Conservation (phyloP, 2,797 vertebrate genomes). For the Australoheros facetus region DNA sequence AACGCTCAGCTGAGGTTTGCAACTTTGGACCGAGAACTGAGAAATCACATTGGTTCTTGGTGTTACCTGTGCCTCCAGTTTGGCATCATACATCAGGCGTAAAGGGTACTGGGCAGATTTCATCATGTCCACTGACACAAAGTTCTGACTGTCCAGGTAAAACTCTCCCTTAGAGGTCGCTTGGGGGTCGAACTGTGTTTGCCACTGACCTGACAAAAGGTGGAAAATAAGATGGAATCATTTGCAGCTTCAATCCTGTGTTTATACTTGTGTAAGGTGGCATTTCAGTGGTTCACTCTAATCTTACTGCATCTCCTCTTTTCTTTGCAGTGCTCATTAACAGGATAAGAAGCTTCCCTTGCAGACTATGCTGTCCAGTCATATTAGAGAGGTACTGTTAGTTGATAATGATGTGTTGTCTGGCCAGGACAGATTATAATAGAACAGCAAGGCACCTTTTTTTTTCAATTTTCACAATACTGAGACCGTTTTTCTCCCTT, state of each 20-base stretch:
- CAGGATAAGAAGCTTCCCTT: too few species aligned
- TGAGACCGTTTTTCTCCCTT: too few species aligned
- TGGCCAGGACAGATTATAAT: too few species aligned
- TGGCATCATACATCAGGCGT: conserved; percentile 81
- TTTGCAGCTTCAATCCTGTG: background rate
- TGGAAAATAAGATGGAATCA: background rate
- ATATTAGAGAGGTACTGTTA: too few species aligned
- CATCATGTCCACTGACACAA: conserved; percentile 91
- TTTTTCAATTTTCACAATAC: too few species aligned
- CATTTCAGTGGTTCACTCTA: too few species aligned
- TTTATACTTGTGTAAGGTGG: background rate
- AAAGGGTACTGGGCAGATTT: conserved; percentile 83
- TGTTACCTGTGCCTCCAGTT: conserved; percentile 85
- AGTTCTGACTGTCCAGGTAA: conserved; percentile 80
- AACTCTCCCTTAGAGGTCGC: conserved; percentile 83
- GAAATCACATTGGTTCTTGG: background rate
- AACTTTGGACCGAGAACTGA: background rate
- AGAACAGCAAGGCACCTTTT: too few species aligned
- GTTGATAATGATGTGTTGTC: too few species aligned
- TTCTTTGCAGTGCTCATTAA: too few species aligned
- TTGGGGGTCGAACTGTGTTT: conserved; percentile 85
- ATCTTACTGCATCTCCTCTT: background rate
- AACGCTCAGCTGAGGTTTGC: background rate
- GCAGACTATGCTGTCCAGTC: too few species aligned
- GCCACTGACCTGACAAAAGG: conserved; percentile 85